Conservation (phyloP, 2,888 invertebrate genomes). For the Cerceris rybyensis region DNA sequence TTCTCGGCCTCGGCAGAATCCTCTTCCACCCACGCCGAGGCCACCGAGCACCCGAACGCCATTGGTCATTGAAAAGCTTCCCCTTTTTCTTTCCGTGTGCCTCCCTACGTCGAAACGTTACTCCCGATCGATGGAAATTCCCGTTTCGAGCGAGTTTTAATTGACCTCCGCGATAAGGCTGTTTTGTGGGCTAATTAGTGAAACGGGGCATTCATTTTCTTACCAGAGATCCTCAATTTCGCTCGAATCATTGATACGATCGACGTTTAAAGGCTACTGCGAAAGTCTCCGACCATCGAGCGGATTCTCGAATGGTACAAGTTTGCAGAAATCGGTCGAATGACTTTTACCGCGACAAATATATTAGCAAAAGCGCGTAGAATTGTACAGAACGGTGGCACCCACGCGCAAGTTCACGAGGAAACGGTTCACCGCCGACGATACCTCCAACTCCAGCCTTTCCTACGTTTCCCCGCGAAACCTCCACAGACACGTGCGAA, state of each 20-base stretch:
- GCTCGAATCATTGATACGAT: no score
- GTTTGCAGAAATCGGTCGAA: neutral
- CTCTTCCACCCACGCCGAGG: slow-evolving; percentile 37
- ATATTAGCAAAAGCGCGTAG: neutral
- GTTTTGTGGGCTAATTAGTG: no score
- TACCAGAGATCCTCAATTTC: no score
- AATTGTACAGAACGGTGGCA: neutral
- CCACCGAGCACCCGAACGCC: slow-evolving; percentile 33
- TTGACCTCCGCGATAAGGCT: neutral
- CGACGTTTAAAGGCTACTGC: no score
- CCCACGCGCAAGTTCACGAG: neutral
- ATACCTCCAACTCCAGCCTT: neutral
- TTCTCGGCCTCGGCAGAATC: slow-evolving; percentile 3
- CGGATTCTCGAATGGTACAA: no score
- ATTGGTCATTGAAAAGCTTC: slow-evolving; percentile 35
- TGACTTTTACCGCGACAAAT: neutral
- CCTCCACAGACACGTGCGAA: neutral
- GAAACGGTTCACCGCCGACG: neutral
- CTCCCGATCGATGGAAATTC: slow-evolving; percentile 1
- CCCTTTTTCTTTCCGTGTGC: neutral
- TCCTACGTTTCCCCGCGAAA: neutral
- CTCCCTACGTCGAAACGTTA: neutral
- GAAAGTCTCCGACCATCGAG: no score
- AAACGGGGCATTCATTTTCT: no score
- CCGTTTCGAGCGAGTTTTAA: neutral